Percentiles rank a stretch among this genome's conserved stretches.
Conservation (phyloP, 1,140 invertebrate species). For the Drosophila yakuba region DNA sequence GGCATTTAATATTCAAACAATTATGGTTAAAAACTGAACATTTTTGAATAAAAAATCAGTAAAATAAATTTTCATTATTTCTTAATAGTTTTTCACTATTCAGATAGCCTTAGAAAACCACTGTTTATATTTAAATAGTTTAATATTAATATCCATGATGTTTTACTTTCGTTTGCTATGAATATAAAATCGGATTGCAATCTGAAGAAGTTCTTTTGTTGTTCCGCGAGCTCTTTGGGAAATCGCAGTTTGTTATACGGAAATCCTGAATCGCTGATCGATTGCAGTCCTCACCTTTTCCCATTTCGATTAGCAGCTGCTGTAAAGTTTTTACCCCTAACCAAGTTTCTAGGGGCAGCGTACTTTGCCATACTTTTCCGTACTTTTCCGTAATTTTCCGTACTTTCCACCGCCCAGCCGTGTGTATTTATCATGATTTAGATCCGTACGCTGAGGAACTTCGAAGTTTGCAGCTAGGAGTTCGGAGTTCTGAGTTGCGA, state of each 20-base stretch:
- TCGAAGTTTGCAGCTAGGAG: not conserved
- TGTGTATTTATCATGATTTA: slow-evolving; percentile 53
- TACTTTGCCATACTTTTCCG: not conserved
- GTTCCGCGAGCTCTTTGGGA: not conserved
- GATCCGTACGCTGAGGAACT: slow-evolving; percentile 7
- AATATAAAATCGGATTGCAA: not conserved
- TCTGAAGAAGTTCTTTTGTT: not conserved
- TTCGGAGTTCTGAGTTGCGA: not conserved
- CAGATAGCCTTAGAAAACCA: too few relatives aligned
- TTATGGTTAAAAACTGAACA: too few relatives aligned
- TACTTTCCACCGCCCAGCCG: slow-evolving; percentile 3
- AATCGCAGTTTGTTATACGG: not conserved
- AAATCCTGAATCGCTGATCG: slow-evolving; percentile 12
- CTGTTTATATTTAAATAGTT: not conserved
- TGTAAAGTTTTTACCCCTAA: slow-evolving; percentile 25
- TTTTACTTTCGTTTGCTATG: not conserved
- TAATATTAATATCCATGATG: not conserved
- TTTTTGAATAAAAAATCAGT: too few relatives aligned
- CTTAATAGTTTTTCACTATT: too few relatives aligned
- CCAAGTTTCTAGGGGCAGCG: slow-evolving; percentile 23
- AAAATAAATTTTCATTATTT: too few relatives aligned
- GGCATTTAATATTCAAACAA: too few relatives aligned
- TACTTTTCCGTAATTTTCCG: not conserved
- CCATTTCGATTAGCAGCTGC: slow-evolving; percentile 31
- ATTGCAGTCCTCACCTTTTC: slow-evolving; percentile 12